Percentiles rank a stretch among this genome's conserved stretches.
Conservation (phyloP, 2,113 vertebrate genomes). For the Tragulus kanchil region DNA sequence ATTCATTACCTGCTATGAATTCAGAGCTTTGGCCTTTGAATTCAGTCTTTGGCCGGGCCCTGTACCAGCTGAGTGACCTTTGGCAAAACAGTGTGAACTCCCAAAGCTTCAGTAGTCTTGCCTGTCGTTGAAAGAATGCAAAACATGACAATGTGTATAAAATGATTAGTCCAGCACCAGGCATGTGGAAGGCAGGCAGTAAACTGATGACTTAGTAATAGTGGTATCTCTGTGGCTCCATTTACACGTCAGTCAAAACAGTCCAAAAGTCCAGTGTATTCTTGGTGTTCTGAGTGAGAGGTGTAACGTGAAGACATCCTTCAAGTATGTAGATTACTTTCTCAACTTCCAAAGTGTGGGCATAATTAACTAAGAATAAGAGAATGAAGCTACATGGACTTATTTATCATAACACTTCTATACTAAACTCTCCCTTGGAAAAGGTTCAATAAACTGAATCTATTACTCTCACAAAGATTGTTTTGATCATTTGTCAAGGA, state of each 20-base stretch:
- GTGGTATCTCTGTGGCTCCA: not conserved
- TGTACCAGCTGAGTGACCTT: not conserved
- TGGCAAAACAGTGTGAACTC: not conserved
- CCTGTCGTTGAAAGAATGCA: not conserved
- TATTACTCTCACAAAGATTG: not conserved
- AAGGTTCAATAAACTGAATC: not conserved
- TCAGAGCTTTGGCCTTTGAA: slow-evolving; percentile 10
- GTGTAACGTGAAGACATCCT: slow-evolving; percentile 11
- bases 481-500: slow-evolving; percentile 51
- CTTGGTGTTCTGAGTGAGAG: slow-evolving; percentile 13
- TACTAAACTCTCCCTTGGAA: slow-evolving; percentile 4
- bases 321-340: slow-evolving; percentile 10
- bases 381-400: not conserved
- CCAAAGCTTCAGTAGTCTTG: not conserved
- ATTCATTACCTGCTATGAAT: not conserved
- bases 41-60: not conserved
- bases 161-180: not conserved
- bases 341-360: slow-evolving; percentile 11
- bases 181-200: not conserved
- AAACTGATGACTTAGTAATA: not conserved
- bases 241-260: slow-evolving; percentile 27
- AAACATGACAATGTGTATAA: not conserved
- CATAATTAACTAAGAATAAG: slow-evolving; percentile 29
- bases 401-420: not conserved
- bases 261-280: not conserved